A percentile compares a stretch with the other conserved stretches of the same genome.
phyloP scores from a whole-genome alignment of 1,140 invertebrate species.

The Pantala flavescens region DNA sequence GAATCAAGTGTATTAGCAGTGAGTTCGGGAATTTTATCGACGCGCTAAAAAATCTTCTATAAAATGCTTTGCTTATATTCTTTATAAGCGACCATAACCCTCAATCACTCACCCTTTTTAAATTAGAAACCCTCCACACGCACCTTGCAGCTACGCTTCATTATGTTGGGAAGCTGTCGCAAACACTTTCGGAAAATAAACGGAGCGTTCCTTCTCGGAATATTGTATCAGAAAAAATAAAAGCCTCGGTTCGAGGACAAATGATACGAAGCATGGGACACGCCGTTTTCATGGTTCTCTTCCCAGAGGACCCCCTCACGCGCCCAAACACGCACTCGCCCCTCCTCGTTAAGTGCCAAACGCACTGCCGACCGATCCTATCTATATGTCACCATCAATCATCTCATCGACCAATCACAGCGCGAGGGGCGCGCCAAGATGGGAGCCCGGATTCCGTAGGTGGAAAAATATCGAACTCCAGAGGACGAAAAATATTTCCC shows the following conservation, averaged over 20 bases:
- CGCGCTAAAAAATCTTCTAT: too few relatives aligned
- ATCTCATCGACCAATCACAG: conserved; percentile 8
- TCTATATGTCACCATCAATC: conserved; percentile 6
- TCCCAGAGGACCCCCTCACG: neutral
- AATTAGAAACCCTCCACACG: too few relatives aligned
- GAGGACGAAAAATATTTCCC: neutral
- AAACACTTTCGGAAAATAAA: too few relatives aligned
- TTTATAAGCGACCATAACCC: too few relatives aligned
- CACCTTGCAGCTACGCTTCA: too few relatives aligned
- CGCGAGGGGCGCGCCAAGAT: neutral
- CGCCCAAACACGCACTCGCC: neutral
- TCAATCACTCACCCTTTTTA: too few relatives aligned
- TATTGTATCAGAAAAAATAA: too few relatives aligned
- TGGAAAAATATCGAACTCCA: neutral
- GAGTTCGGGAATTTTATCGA: too few relatives aligned
- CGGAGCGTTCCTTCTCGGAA: too few relatives aligned
- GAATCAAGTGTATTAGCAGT: too few relatives aligned
- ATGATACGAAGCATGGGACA: neutral
- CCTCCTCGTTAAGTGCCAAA: neutral
- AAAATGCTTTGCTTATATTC: too few relatives aligned
- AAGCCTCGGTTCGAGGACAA: neutral
- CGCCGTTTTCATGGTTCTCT: neutral
- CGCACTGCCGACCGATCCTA: neutral
- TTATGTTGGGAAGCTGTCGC: too few relatives aligned
- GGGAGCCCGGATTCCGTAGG: neutral